Evolutionary conservation across 2,113 vertebrate genomes (phyloP).

Genomic region (Callospermophilus lateralis): DNA sequence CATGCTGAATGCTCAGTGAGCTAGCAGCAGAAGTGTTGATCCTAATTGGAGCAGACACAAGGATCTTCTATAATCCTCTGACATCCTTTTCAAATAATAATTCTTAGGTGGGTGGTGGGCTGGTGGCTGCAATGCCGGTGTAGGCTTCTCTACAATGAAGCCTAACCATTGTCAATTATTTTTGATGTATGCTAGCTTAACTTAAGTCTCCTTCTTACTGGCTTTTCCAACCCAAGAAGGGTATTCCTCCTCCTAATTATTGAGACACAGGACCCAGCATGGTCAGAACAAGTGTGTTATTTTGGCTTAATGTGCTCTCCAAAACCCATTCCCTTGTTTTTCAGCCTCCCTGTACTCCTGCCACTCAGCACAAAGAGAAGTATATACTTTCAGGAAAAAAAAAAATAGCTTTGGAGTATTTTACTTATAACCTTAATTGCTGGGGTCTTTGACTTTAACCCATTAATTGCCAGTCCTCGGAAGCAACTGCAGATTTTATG

Average conservation of each 20-base stretch:
- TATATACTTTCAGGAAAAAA: not conserved
- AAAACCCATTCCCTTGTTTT: slow-evolving; percentile 40
- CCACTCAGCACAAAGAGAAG: slow-evolving; percentile 55
- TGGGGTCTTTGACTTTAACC: slow-evolving; percentile 61
- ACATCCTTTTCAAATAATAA: slow-evolving; percentile 89
- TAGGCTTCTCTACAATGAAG: slow-evolving; percentile 83
- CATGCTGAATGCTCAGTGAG: slow-evolving; percentile 59
- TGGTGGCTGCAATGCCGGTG: slow-evolving; percentile 80
- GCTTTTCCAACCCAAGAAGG: slow-evolving; percentile 73
- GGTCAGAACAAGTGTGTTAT: slow-evolving; percentile 71
- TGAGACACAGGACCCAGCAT: slow-evolving; percentile 71
- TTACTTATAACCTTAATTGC: slow-evolving; percentile 46
- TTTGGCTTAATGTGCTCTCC: slow-evolving; percentile 71
- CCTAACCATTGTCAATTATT: slow-evolving; percentile 88
- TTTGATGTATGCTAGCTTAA: slow-evolving; percentile 87
- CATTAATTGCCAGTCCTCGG: slow-evolving; percentile 23
- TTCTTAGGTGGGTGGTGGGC: slow-evolving; percentile 89
- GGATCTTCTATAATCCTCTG: slow-evolving; percentile 89
- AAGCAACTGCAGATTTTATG: not conserved
- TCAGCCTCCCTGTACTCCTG: not conserved
- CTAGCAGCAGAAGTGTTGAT: slow-evolving; percentile 84
- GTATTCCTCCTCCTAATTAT: slow-evolving; percentile 81
- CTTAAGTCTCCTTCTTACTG: slow-evolving; percentile 76
- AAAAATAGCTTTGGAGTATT: slow-evolving; percentile 6
- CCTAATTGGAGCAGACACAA: slow-evolving; percentile 90